These are phyloP conservation scores for Euspilapteryx auroguttella DNA, from an alignment of 2,888 invertebrate species.

Conservation along the genomic window DNA sequence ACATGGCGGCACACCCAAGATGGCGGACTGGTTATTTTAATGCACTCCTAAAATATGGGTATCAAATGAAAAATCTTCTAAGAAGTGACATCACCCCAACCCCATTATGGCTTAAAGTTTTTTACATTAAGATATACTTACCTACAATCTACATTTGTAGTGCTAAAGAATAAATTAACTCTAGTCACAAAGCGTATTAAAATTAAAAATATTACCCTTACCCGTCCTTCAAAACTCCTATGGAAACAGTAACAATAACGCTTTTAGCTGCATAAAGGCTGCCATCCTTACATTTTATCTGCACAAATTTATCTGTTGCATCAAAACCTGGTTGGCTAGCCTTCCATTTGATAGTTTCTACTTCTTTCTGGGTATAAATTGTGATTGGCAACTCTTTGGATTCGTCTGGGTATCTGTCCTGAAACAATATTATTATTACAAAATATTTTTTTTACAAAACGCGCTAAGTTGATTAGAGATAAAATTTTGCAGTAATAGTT, in stretches of 20 bases:
- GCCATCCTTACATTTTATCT: conserved; percentile 59
- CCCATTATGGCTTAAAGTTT: no score
- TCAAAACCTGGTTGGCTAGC: conserved; percentile 18
- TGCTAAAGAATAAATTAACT: no score
- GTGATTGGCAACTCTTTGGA: conserved; percentile 34
- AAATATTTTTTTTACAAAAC: conserved; percentile 1
- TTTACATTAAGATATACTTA: no score
- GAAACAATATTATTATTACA: conserved; percentile 11
- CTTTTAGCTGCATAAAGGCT: conserved; percentile 59
- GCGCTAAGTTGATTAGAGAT: neutral
- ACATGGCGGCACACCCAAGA: no score
- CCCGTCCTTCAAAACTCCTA: conserved; percentile 69
- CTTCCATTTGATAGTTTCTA: conserved; percentile 50
- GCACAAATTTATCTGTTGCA: conserved; percentile 32
- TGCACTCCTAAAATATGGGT: no score
- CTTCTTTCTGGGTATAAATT: conserved; percentile 56
- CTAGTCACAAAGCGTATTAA: no score
- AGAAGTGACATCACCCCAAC: no score
- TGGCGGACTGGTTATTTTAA: no score
- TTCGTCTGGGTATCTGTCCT: conserved; percentile 53
- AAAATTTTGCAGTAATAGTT: no score
- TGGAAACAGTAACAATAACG: conserved; percentile 67
- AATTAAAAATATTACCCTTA: conserved; percentile 9
- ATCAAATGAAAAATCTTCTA: no score
- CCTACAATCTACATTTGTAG: no score